Conservation (phyloP, 2,888 invertebrate genomes). For the Rhamphomyia laevipes region DNA sequence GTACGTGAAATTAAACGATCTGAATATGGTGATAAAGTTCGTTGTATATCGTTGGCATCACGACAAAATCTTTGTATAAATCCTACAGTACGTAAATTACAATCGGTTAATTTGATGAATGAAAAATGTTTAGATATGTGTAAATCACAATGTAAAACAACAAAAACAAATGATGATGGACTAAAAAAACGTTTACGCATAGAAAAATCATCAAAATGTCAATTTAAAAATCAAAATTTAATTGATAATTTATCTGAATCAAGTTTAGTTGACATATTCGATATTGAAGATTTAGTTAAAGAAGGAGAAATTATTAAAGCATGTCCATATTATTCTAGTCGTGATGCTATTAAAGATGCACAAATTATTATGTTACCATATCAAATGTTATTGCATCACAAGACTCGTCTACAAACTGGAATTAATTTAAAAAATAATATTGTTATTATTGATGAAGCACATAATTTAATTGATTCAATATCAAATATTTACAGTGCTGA, state of each 20-base stretch:
- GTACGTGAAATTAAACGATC: conserved; percentile 84
- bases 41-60: conserved; percentile 78
- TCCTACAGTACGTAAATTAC: conserved; percentile 57
- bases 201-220: conserved; percentile 47
- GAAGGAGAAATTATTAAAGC: conserved; percentile 57
- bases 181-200: conserved; percentile 49
- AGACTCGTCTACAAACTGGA: conserved; percentile 61
- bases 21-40: conserved; percentile 53
- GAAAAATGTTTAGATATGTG: conserved; percentile 80
- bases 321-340: conserved; percentile 86
- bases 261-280: conserved; percentile 58
- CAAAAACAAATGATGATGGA: conserved; percentile 43
- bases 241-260: conserved; percentile 53
- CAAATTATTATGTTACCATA: conserved; percentile 70
- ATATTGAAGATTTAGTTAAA: conserved; percentile 76
- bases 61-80: conserved; percentile 88
- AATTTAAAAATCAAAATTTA: conserved; percentile 50
- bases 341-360: conserved; percentile 70
- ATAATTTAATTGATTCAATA: conserved; percentile 86
- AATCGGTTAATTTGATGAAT: conserved; percentile 71
- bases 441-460: conserved; percentile 91
- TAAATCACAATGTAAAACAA: conserved; percentile 43
- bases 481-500: conserved; percentile 74
- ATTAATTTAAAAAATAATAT: conserved; percentile 55
- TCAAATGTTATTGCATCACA: conserved; percentile 66